A percentile compares a stretch with the other conserved stretches of the same genome.
These are phyloP conservation scores for Cassiopea xamachana DNA, from an alignment of 30 jellyfish, hydroid and myxozoan genomes.

Conservation along the genomic window DNA sequence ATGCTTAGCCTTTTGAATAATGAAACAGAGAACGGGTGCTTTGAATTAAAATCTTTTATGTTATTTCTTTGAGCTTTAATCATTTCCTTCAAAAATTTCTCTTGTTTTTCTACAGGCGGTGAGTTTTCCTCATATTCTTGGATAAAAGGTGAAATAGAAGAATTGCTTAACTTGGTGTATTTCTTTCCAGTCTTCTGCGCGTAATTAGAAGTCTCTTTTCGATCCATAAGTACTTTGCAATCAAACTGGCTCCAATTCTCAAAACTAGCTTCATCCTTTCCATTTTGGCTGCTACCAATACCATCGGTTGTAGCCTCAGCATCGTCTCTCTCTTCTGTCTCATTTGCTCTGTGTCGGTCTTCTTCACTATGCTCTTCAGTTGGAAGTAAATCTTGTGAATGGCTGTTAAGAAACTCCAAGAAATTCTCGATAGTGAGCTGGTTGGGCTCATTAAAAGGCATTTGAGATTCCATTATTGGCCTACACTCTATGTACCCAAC, in stretches of 20 bases:
- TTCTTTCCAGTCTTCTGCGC: conserved; percentile 27
- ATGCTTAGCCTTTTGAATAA: conserved; percentile 57
- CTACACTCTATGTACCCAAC: neutral
- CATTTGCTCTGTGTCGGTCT: neutral
- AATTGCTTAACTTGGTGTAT: neutral
- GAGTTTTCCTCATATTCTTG: conserved; percentile 75
- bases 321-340: neutral
- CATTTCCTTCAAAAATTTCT: conserved; percentile 27
- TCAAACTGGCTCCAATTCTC: conserved; percentile 42
- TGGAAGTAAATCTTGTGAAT: neutral
- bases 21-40: conserved; percentile 72
- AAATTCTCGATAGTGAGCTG: conserved; percentile 54
- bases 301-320: neutral
- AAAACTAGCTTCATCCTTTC: conserved; percentile 1
- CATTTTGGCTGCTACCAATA: neutral
- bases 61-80: conserved; percentile 35
- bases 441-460: conserved; percentile 19
- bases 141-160: conserved; percentile 16
- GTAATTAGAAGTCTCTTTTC: conserved; percentile 4
- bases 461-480: neutral
- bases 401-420: conserved; percentile 34
- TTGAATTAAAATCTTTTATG: conserved; percentile 43
- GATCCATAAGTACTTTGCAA: conserved; percentile 41
- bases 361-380: neutral
- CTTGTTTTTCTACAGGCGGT: conserved; percentile 57